phyloP scores from a whole-genome alignment of 2,113 vertebrate species.

The Corydoras maculifer region DNA sequence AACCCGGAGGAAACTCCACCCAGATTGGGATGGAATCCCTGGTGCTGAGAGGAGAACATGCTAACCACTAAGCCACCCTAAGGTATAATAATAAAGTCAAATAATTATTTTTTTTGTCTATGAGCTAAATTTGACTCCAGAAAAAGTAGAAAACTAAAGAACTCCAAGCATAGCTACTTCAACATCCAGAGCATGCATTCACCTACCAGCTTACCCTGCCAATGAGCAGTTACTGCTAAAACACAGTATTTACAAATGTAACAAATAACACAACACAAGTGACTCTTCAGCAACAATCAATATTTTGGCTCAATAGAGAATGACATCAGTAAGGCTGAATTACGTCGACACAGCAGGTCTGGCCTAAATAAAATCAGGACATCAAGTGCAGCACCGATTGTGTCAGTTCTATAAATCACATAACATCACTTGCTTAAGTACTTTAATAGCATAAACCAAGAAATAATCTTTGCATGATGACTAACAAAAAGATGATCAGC shows the following conservation, averaged over 20 bases:
- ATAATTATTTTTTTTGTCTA: too few relatives aligned
- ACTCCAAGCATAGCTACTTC: conserved; percentile 1
- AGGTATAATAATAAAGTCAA: too few relatives aligned
- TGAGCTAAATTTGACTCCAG: too few relatives aligned
- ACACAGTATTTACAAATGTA: conserved; percentile 64
- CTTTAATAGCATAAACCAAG: not conserved
- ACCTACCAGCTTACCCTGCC: conserved; percentile 94
- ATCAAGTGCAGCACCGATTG: not conserved
- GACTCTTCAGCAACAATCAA: conserved; percentile 20
- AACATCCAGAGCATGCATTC: conserved; percentile 28
- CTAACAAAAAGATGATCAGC: not conserved
- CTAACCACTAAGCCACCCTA: too few relatives aligned
- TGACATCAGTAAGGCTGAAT: not conserved
- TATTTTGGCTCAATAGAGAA: conserved; percentile 1
- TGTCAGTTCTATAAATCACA: conserved; percentile 1
- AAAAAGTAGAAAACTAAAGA: too few relatives aligned
- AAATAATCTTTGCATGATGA: conserved; percentile 9
- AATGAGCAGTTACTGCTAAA: conserved; percentile 76
- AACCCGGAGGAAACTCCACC: too few relatives aligned
- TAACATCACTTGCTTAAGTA: conserved; percentile 5
- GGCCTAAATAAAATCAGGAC: conserved; percentile 4
- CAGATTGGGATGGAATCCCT: too few relatives aligned
- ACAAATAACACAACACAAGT: conserved; percentile 46
- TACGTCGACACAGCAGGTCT: not conserved
- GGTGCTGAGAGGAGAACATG: too few relatives aligned